phyloP scores from a whole-genome alignment of 1,140 invertebrate species.

The Drosophila novamexicana region DNA sequence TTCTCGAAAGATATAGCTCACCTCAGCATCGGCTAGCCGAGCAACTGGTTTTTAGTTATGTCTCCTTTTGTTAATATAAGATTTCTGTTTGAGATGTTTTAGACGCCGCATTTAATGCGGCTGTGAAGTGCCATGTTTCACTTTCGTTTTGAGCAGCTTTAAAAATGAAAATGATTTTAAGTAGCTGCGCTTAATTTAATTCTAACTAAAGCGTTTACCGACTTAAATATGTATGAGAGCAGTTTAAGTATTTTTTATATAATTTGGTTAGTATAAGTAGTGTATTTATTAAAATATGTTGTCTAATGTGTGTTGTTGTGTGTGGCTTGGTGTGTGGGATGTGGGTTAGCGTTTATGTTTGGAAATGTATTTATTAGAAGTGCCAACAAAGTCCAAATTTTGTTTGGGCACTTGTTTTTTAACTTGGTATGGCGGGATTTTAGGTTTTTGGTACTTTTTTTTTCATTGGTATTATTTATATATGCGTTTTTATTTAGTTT shows the following conservation, averaged over 20 bases:
- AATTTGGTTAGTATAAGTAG: conserved; percentile 39
- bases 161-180: neutral
- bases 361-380: conserved; percentile 19
- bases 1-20: neutral
- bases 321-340: conserved; percentile 27
- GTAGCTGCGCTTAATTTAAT: conserved; percentile 3
- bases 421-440: conserved; percentile 31
- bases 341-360: conserved; percentile 38
- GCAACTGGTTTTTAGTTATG: neutral
- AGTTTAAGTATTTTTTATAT: conserved; percentile 28
- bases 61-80: neutral
- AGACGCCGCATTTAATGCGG: too few relatives aligned
- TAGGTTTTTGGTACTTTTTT: conserved; percentile 35
- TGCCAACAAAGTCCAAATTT: conserved; percentile 38
- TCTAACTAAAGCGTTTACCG: conserved; percentile 35
- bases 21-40: conserved; percentile 10
- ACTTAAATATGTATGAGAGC: conserved; percentile 49
- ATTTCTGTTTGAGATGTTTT: neutral
- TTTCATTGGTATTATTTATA: conserved; percentile 65
- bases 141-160: neutral
- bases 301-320: conserved; percentile 10
- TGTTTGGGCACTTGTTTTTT: conserved; percentile 22
- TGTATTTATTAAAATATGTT: conserved; percentile 12
- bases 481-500: conserved; percentile 67
- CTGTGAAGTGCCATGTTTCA: neutral